Conservation (phyloP, 2,888 invertebrate genomes). For the Blera fallax region DNA sequence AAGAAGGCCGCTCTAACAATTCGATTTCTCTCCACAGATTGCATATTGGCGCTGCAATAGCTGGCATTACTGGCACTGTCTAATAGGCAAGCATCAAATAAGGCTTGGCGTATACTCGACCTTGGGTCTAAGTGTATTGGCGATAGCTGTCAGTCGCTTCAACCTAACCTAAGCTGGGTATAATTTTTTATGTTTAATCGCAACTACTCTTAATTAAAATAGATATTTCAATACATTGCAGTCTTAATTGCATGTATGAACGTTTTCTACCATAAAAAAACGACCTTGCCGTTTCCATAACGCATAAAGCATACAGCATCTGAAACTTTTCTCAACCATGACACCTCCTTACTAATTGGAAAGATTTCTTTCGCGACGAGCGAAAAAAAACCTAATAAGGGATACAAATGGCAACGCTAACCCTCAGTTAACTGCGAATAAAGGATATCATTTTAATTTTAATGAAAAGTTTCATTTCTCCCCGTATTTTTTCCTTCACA, state of each 20-base stretch:
- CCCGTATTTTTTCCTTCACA: conserved; percentile 10
- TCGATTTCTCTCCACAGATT: too few relatives aligned
- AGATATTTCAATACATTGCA: background rate
- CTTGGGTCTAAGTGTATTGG: too few relatives aligned
- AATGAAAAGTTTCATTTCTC: conserved; percentile 37
- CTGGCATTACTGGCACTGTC: too few relatives aligned
- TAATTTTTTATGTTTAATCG: too few relatives aligned
- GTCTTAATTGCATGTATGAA: background rate
- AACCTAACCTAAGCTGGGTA: too few relatives aligned
- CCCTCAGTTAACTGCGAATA: conserved; percentile 33
- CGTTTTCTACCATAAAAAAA: too few relatives aligned
- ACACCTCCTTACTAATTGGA: conserved; percentile 1
- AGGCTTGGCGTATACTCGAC: too few relatives aligned
- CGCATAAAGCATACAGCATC: background rate
- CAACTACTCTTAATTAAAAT: too few relatives aligned
- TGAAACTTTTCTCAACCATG: background rate
- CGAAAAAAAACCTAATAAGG: background rate
- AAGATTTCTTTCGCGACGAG: background rate
- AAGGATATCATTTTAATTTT: conserved; percentile 55
- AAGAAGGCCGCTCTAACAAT: too few relatives aligned
- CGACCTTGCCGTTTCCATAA: background rate
- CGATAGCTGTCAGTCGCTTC: too few relatives aligned
- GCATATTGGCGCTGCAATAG: too few relatives aligned
- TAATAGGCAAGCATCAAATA: too few relatives aligned
- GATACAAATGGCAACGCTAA: conserved; percentile 16